A percentile compares a stretch with the other conserved stretches of the same genome.
Conservation (phyloP, 2,113 vertebrate genomes). For the Crypturellus undulatus region DNA sequence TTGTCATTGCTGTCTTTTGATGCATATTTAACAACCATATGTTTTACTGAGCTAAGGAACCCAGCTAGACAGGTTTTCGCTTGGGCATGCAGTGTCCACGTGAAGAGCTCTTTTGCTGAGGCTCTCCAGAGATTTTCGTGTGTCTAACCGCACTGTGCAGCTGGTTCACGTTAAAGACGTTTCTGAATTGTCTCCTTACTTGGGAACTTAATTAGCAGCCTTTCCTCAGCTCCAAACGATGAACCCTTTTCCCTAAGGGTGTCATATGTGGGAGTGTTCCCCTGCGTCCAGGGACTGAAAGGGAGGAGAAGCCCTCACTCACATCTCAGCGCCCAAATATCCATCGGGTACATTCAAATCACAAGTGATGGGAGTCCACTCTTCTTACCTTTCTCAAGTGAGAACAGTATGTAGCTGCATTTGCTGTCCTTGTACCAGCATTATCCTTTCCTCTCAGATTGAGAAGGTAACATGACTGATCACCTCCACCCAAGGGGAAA, state of each 20-base stretch:
- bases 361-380: constrained; percentile 23
- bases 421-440: constrained; percentile 66
- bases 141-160: neutral
- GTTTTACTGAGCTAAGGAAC: constrained; percentile 1
- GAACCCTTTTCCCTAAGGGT: neutral
- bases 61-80: neutral
- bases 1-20: constrained; percentile 9
- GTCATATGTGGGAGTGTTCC: neutral
- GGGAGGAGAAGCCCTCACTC: neutral
- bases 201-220: neutral
- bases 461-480: constrained; percentile 65
- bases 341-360: neutral
- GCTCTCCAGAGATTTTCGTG: neutral
- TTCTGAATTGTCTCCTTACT: neutral
- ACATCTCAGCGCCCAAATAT: neutral
- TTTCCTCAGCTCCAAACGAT: neutral
- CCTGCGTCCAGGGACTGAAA: neutral
- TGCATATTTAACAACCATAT: constrained; percentile 20
- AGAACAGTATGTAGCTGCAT: neutral
- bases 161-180: neutral
- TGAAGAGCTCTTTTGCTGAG: neutral
- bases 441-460: constrained; percentile 65
- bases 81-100: neutral
- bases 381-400: neutral
- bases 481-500: constrained; percentile 43